Conservation (phyloP, 2,113 vertebrate species). For the Engystomops pustulosus region DNA sequence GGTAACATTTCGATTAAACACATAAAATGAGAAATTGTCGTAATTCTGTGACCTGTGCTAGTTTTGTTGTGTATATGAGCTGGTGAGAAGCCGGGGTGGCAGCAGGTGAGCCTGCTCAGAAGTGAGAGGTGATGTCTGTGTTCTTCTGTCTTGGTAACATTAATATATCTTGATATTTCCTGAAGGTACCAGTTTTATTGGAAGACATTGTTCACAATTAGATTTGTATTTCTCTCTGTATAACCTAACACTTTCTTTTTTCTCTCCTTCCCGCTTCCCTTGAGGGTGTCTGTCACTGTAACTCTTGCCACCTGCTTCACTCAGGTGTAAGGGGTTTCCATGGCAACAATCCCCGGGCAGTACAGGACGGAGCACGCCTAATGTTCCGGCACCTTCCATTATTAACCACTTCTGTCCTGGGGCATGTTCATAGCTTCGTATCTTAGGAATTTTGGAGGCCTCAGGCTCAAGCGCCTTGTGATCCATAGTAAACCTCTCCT, state of each 20-base stretch:
- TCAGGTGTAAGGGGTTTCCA: slow-evolving; percentile 54
- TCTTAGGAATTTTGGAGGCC: slow-evolving; percentile 43
- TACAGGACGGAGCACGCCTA: slow-evolving; percentile 39
- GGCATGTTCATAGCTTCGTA: background rate
- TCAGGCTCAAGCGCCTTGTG: slow-evolving; percentile 37
- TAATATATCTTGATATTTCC: slow-evolving; percentile 23
- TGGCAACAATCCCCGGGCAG: slow-evolving; percentile 37
- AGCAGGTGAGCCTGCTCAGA: background rate
- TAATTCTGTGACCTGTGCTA: background rate
- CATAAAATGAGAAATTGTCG: background rate
- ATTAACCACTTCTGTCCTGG: slow-evolving; percentile 53
- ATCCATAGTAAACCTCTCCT: slow-evolving; percentile 28
- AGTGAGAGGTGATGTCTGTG: background rate
- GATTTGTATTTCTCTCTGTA: background rate
- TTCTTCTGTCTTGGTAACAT: slow-evolving; percentile 7
- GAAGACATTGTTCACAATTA: slow-evolving; percentile 14
- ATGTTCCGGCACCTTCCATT: slow-evolving; percentile 29
- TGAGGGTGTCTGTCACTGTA: slow-evolving; percentile 48
- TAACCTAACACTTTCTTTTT: slow-evolving; percentile 24
- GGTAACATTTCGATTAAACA: background rate
- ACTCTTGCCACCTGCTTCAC: slow-evolving; percentile 55
- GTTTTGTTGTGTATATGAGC: background rate
- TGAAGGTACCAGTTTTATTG: slow-evolving; percentile 13
- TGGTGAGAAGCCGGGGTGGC: background rate
- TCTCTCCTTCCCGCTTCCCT: slow-evolving; percentile 15